A percentile compares a stretch with the other conserved stretches of the same genome.
Evolutionary conservation across 2,888 invertebrate genomes (phyloP).

Genomic region (Pediacus dermestoides): DNA sequence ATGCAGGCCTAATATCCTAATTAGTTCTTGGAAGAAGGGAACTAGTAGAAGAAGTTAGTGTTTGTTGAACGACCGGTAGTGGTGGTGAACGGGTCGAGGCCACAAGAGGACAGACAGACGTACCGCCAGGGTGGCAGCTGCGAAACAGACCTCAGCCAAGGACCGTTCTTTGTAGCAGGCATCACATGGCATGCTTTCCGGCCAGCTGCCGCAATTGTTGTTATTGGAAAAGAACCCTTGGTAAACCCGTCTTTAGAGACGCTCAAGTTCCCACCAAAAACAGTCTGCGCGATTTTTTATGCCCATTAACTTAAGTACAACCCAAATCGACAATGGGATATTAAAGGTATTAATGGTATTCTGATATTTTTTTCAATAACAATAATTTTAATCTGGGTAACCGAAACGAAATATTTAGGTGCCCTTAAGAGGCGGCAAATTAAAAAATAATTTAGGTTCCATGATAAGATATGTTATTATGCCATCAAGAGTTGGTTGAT

Average conservation of each 20-base stretch:
- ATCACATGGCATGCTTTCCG: conserved; percentile 36
- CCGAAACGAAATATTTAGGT: too few relatives aligned
- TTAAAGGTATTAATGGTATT: conserved; percentile 10
- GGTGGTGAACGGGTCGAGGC: conserved; percentile 9
- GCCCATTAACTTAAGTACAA: conserved; percentile 15
- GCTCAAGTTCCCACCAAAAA: conserved; percentile 19
- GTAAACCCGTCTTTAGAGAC: too few relatives aligned
- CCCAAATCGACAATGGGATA: conserved; percentile 18
- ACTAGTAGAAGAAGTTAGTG: conserved; percentile 2
- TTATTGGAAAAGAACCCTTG: conserved; percentile 1
- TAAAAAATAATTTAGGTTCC: too few relatives aligned
- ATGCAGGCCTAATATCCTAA: conserved; percentile 5
- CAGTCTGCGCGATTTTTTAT: conserved; percentile 25
- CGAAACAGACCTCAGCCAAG: conserved; percentile 32
- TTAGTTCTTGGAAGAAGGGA: conserved; percentile 6
- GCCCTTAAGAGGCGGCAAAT: too few relatives aligned
- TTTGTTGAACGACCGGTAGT: conserved; percentile 11
- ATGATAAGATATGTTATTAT: too few relatives aligned
- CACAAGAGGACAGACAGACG: conserved; percentile 2
- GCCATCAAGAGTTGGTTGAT: too few relatives aligned
- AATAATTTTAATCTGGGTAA: conserved; percentile 4
- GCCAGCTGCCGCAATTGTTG: conserved; percentile 29
- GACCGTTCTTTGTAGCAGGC: conserved; percentile 27
- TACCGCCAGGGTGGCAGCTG: conserved; percentile 28
- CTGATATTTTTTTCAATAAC: conserved; percentile 5